Percentiles rank a stretch among this genome's conserved stretches.
These are phyloP conservation scores for Ophion slaviceki DNA, from an alignment of 2,888 invertebrate species.

Conservation along the genomic window DNA sequence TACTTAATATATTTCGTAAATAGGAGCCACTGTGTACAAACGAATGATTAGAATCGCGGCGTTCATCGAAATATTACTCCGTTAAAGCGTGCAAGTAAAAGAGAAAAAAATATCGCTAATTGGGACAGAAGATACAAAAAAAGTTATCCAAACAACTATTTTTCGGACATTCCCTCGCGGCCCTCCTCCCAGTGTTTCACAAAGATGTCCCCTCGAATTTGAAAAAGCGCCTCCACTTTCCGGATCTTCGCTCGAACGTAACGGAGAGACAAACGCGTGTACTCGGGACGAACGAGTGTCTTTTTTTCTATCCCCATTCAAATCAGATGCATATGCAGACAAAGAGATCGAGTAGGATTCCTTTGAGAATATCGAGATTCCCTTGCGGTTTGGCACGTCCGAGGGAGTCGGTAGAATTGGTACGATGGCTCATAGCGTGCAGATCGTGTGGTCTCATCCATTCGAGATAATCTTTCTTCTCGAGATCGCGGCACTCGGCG, in stretches of 20 bases:
- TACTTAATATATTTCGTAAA: too few relatives aligned
- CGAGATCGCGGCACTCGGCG: constrained; percentile 61
- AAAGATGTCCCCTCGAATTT: not conserved
- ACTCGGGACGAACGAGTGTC: not conserved
- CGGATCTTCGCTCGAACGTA: not conserved
- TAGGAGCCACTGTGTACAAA: too few relatives aligned
- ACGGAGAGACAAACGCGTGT: not conserved
- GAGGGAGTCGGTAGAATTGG: constrained; percentile 75
- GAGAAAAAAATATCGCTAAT: too few relatives aligned
- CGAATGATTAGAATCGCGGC: too few relatives aligned
- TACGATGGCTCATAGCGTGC: constrained; percentile 74
- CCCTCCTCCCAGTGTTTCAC: not conserved
- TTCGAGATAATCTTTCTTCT: constrained; percentile 73
- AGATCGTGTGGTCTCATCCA: constrained; percentile 75
- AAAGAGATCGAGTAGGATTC: constrained; percentile 79
- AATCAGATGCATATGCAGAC: constrained; percentile 79
- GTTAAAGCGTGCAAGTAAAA: too few relatives aligned
- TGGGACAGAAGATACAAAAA: too few relatives aligned
- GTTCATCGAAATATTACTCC: too few relatives aligned
- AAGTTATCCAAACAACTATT: too few relatives aligned
- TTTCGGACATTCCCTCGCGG: not conserved
- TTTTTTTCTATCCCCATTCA: not conserved
- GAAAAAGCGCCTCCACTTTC: not conserved
- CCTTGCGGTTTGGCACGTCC: constrained; percentile 77
- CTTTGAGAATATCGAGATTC: constrained; percentile 78